Percentiles rank a stretch among this genome's conserved stretches.
Evolutionary conservation across 2,888 invertebrate genomes (phyloP).

Genomic region (Ormyrus thymus): DNA sequence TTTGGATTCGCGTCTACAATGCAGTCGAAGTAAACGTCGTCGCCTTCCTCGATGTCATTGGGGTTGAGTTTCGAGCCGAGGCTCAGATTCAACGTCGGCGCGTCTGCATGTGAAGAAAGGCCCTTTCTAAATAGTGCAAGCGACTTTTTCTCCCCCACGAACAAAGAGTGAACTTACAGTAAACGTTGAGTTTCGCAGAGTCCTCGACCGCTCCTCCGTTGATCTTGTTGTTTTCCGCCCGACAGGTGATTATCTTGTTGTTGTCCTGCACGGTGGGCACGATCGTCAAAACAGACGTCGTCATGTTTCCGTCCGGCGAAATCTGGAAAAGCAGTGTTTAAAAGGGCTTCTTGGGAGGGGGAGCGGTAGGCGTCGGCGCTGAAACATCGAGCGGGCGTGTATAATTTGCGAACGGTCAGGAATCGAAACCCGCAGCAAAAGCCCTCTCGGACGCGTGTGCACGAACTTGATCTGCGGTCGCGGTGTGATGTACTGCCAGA

Average conservation of each 20-base stretch:
- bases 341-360: not conserved
- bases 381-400: slow-evolving; percentile 12
- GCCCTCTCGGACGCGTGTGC: not conserved
- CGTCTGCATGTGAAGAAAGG: slow-evolving; percentile 75
- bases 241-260: slow-evolving; percentile 86
- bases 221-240: slow-evolving; percentile 86
- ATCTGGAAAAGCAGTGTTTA: slow-evolving; percentile 77
- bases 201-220: slow-evolving; percentile 85
- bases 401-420: slow-evolving; percentile 21
- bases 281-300: slow-evolving; percentile 85
- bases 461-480: slow-evolving; percentile 46
- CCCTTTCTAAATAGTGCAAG: slow-evolving; percentile 21
- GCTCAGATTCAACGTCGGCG: slow-evolving; percentile 82
- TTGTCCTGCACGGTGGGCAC: slow-evolving; percentile 87
- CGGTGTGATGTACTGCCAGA: slow-evolving; percentile 45
- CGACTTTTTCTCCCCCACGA: slow-evolving; percentile 27
- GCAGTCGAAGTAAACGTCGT: slow-evolving; percentile 89
- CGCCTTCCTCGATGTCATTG: slow-evolving; percentile 87
- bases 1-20: slow-evolving; percentile 86
- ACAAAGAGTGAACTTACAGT: slow-evolving; percentile 81
- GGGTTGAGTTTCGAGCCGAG: slow-evolving; percentile 86
- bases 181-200: slow-evolving; percentile 88
- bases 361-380: not conserved
- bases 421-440: not conserved
- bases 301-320: slow-evolving; percentile 88